phyloP scores from a whole-genome alignment of 53 echinoderm and acorn worm species.

The Astropecten irregularis region DNA sequence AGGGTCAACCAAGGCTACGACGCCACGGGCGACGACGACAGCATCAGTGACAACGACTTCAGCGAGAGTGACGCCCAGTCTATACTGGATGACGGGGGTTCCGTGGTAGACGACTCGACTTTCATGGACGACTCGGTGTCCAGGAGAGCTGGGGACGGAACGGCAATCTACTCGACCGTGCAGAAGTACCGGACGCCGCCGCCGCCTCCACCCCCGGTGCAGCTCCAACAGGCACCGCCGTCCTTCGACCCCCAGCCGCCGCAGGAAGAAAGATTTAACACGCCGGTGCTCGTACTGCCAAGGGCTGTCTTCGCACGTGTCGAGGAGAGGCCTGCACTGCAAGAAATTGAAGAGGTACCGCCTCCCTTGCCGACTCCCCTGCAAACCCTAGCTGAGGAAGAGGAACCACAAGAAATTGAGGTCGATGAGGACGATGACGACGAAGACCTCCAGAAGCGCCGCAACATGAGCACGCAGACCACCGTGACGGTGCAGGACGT shows the following conservation, averaged over 20 bases:
- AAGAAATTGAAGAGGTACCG: neutral
- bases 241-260: neutral
- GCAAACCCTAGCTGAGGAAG: slow-evolving; percentile 19
- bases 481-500: neutral
- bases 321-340: neutral
- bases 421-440: neutral
- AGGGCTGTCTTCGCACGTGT: neutral
- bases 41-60: neutral
- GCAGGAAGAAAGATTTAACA: neutral
- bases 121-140: slow-evolving; percentile 3
- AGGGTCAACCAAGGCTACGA: neutral
- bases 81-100: neutral
- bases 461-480: slow-evolving; percentile 47
- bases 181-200: neutral
- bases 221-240: neutral
- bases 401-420: neutral
- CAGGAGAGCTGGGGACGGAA: neutral
- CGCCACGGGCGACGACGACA: neutral
- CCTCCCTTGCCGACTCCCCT: neutral
- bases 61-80: neutral
- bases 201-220: neutral
- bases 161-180: slow-evolving; percentile 4
- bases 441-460: neutral
- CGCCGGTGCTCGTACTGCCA: neutral
- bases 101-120: neutral